Conservation (phyloP, 2,113 vertebrate species). For the Cryptomyrus ogoouensis region DNA sequence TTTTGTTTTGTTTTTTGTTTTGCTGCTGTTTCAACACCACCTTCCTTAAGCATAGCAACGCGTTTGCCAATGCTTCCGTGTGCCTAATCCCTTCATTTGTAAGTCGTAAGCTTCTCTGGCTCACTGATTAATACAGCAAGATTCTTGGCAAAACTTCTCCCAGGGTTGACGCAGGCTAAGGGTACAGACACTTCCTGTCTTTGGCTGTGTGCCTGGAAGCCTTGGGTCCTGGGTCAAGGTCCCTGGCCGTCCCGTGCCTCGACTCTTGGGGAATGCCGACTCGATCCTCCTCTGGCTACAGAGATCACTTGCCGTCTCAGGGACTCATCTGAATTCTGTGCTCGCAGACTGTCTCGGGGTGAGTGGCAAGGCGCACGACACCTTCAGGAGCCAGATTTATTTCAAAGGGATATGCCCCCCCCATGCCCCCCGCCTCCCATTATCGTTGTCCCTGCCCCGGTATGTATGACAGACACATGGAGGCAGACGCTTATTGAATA, state of each 20-base stretch:
- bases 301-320: slow-evolving; percentile 7
- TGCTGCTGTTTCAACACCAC: neutral
- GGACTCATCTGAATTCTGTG: slow-evolving; percentile 59
- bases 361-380: slow-evolving; percentile 46
- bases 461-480: slow-evolving; percentile 33
- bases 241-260: no score
- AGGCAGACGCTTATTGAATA: neutral
- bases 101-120: neutral
- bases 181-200: neutral
- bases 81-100: neutral
- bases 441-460: neutral
- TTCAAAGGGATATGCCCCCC: slow-evolving; percentile 41
- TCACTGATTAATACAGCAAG: neutral
- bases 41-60: neutral
- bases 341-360: slow-evolving; percentile 47
- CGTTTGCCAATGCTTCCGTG: neutral
- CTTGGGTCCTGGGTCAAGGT: neutral
- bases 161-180: no score
- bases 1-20: no score
- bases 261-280: neutral
- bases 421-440: slow-evolving; percentile 27
- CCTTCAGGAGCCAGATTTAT: slow-evolving; percentile 43
- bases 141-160: neutral
- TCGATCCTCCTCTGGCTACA: neutral
- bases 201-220: neutral